Percentiles rank a stretch among this genome's conserved stretches.
Conservation (phyloP, 2,888 invertebrate species). For the Cactoblastis cactorum region DNA sequence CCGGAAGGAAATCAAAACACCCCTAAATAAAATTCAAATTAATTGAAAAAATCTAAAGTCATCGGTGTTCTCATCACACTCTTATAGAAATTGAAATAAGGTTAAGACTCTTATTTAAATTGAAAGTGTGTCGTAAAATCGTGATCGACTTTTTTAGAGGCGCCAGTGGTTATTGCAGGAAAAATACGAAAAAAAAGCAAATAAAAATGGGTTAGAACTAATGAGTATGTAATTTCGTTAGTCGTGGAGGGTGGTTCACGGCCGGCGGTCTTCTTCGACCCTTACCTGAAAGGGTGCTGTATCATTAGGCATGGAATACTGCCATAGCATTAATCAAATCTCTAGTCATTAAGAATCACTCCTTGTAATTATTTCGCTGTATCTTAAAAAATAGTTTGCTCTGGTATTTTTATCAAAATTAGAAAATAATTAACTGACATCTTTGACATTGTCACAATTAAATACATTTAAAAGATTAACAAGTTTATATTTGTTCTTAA, state of each 20-base stretch:
- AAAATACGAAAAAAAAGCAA: slow-evolving; percentile 43
- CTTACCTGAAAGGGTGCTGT: slow-evolving; percentile 58
- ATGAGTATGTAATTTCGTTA: slow-evolving; percentile 73
- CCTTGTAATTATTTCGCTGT: slow-evolving; percentile 8
- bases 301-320: slow-evolving; percentile 46
- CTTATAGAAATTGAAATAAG: background rate
- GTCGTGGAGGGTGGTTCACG: slow-evolving; percentile 64
- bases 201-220: slow-evolving; percentile 62
- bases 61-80: background rate
- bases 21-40: slow-evolving; percentile 28
- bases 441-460: too few species aligned
- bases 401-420: too few species aligned
- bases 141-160: slow-evolving; percentile 26
- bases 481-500: too few species aligned
- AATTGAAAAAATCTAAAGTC: slow-evolving; percentile 15
- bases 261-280: slow-evolving; percentile 56
- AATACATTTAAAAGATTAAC: too few species aligned
- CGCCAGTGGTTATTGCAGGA: slow-evolving; percentile 32
- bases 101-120: background rate
- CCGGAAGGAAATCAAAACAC: background rate
- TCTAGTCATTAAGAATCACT: slow-evolving; percentile 27
- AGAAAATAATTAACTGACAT: too few species aligned
- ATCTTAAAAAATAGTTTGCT: background rate
- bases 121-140: background rate
- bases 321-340: slow-evolving; percentile 51